These are phyloP conservation scores for Lontra canadensis DNA, from an alignment of 2,113 vertebrate genomes.

Conservation along the genomic window DNA sequence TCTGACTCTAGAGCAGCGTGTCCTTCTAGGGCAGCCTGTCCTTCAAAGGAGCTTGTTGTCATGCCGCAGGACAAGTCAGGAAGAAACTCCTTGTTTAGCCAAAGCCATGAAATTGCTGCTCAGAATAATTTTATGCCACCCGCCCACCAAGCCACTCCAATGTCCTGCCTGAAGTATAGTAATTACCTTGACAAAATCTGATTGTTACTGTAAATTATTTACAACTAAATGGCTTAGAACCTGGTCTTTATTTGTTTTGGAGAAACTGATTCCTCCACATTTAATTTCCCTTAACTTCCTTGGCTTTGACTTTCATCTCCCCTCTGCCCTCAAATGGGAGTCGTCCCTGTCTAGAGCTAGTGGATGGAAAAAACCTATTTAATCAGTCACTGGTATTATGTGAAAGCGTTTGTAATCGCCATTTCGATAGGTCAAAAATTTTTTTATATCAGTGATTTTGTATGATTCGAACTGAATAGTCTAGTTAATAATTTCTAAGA, in stretches of 20 bases:
- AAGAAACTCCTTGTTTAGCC: not conserved
- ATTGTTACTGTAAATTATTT: constrained; percentile 72
- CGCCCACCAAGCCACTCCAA: not conserved
- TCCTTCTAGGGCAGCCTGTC: constrained; percentile 31
- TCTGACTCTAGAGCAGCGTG: not conserved
- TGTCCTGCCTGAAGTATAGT: not conserved
- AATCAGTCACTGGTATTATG: not conserved
- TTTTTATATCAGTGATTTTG: not conserved
- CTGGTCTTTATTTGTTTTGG: constrained; percentile 50
- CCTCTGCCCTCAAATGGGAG: not conserved
- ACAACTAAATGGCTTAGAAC: constrained; percentile 45
- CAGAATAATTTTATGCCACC: constrained; percentile 7
- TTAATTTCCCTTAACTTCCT: constrained; percentile 36
- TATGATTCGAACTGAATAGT: not conserved
- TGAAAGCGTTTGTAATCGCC: not conserved
- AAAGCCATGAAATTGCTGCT: constrained; percentile 8
- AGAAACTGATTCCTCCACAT: constrained; percentile 49
- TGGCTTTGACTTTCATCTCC: constrained; percentile 25
- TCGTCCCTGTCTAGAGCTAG: not conserved
- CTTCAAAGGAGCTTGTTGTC: constrained; percentile 30
- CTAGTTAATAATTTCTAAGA: not conserved
- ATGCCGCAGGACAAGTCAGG: not conserved
- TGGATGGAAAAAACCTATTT: not conserved
- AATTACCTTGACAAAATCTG: constrained; percentile 56
- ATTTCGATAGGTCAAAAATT: not conserved